phyloP scores from a whole-genome alignment of 2,888 invertebrate genomes.

The Palloptera scutellata region DNA sequence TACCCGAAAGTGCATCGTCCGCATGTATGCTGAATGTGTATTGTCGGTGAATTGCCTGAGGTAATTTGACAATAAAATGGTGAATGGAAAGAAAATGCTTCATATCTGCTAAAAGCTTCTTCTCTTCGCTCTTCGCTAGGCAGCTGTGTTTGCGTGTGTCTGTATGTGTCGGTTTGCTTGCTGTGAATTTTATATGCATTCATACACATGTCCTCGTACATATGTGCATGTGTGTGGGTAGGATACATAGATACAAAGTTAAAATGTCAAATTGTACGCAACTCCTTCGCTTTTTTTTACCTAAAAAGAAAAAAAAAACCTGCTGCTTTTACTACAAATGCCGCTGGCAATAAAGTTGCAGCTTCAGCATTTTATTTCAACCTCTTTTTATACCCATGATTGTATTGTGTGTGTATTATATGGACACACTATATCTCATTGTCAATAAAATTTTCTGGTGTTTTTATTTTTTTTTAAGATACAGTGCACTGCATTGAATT shows the following conservation, averaged over 20 bases:
- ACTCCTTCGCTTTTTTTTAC: not conserved
- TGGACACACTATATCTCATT: too few species aligned
- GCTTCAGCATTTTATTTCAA: not conserved
- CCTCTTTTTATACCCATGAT: not conserved
- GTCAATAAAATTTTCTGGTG: too few species aligned
- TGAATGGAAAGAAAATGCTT: not conserved
- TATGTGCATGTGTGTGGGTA: conserved; percentile 28
- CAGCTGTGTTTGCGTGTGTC: conserved; percentile 25
- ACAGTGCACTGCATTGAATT: too few species aligned
- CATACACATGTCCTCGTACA: conserved; percentile 8
- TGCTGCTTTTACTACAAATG: not conserved
- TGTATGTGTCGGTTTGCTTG: conserved; percentile 17
- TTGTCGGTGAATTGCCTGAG: conserved; percentile 10
- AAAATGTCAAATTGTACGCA: conserved; percentile 5
- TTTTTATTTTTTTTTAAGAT: too few species aligned
- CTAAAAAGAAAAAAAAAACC: too few species aligned
- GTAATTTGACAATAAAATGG: conserved; percentile 14
- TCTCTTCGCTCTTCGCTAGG: not conserved
- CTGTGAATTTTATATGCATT: conserved; percentile 1
- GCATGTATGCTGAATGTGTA: not conserved
- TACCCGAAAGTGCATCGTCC: not conserved
- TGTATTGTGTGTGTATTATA: too few species aligned
- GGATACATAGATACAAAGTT: conserved; percentile 12
- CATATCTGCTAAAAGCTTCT: not conserved
- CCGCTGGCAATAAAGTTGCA: conserved; percentile 7